Evolutionary conservation across 2,797 vertebrate species (phyloP), one percentile per base, ranked within the genome.

Genomic region (Rousettus madagascariensis): DNA sequence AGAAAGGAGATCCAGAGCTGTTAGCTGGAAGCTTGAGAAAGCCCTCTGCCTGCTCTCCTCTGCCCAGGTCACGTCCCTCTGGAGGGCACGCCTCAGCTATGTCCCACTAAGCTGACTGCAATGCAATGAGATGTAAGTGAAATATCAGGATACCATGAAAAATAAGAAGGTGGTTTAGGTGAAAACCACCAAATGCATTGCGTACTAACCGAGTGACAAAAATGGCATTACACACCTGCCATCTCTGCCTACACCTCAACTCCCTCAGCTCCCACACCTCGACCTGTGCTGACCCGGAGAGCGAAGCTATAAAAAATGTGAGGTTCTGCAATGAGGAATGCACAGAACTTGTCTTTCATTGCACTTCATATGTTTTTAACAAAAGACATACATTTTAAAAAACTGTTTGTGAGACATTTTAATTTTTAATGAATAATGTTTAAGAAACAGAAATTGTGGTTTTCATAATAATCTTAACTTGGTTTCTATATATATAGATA

Each of bases 391-490:
- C 3, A 20, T 69, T 86, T 72, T 83, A 68, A 43, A 41, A 65
- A 90, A 88, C 51, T 66, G 38, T 38, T 38, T 38, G n/a, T 77
- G 53, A 93, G 75, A 66, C 77, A 66, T 7, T n/a, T 63, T 75
- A 86, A 59, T 91, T 95, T 95, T 94, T 91, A 86, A 90, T 61
- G 51, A 94, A 49, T 13, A 71, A 57, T 38, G 77, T 61, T 72
- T 88, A 94, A 75, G 53, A 90, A 86, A 65, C 17, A 74, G 82
- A 96, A 95, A 79, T 41, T 46, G 24, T 57, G 51, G 41, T 55
- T 95, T 96, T 61, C 20, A 22, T n/a, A 92, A 93, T 24, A 94
- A 82, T 71, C 13, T 26, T 38, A 57, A 90, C 72, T 88, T 87
- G 74, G 26, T 33, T 87, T 86, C 72, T 57, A 59, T 75, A 8